These are phyloP conservation scores for Balearica regulorum DNA, from an alignment of 2,797 vertebrate genomes.

Conservation along the genomic window DNA sequence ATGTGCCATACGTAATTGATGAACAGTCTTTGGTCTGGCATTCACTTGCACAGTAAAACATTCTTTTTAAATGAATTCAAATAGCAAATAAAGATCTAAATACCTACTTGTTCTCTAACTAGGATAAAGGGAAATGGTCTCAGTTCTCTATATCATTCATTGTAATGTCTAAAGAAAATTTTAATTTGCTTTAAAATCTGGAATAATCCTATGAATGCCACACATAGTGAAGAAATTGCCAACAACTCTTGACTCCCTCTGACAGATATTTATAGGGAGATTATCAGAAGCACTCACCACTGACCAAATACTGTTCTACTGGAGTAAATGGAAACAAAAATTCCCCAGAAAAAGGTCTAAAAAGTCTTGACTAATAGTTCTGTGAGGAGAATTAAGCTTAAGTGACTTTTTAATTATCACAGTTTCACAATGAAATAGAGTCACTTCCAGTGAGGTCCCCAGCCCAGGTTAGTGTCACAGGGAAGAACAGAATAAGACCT, in stretches of 20 bases:
- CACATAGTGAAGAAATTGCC: neutral
- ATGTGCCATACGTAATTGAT: rapidly evolving
- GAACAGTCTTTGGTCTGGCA: neutral
- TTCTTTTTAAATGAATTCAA: neutral
- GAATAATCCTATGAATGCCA: neutral
- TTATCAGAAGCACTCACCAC: neutral
- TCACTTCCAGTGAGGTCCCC: neutral
- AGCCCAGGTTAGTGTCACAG: neutral
- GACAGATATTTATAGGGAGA: neutral
- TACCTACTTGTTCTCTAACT: neutral
- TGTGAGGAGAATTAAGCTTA: neutral
- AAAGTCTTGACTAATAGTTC: neutral
- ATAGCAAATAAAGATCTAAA: neutral
- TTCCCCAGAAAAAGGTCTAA: neutral
- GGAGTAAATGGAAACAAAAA: neutral
- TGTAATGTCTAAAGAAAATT: neutral
- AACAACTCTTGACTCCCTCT: neutral
- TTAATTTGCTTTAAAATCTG: neutral
- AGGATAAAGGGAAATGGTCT: neutral
- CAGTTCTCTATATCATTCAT: neutral
- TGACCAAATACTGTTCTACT: neutral
- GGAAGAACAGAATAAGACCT: neutral
- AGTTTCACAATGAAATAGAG: neutral
- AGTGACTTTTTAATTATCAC: neutral
- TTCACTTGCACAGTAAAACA: neutral